Percentiles rank a stretch among this genome's conserved stretches.
phyloP scores from a whole-genome alignment of 2,113 vertebrate species.

The Lagenorhynchus albirostris region DNA sequence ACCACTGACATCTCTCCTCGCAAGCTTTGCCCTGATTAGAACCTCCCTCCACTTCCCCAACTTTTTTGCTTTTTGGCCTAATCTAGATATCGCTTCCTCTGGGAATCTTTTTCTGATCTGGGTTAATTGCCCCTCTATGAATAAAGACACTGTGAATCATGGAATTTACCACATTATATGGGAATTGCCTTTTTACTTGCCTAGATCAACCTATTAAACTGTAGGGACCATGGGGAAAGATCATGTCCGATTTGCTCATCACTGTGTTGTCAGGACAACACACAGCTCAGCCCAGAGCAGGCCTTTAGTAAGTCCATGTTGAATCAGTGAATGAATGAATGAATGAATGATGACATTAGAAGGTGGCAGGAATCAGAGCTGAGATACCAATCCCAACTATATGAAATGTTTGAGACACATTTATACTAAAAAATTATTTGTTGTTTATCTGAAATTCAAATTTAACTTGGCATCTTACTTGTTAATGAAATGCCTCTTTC shows the following conservation, averaged over 20 bases:
- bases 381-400: background rate
- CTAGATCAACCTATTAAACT: background rate
- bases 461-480: background rate
- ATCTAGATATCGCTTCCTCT: background rate
- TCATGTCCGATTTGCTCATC: background rate
- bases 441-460: conserved; percentile 4
- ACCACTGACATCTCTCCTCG: background rate
- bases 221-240: background rate
- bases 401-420: background rate
- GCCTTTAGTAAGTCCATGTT: background rate
- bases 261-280: background rate
- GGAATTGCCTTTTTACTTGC: background rate
- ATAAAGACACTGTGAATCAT: background rate
- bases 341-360: background rate
- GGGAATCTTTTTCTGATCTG: background rate
- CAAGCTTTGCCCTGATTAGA: background rate
- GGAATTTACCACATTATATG: background rate
- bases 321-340: background rate
- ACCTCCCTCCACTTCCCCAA: background rate
- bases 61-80: conserved; percentile 16
- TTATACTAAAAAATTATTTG: background rate
- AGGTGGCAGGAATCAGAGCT: background rate
- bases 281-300: background rate
- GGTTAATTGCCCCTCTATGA: background rate
- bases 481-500: conserved; percentile 16